Base-by-base conservation (phyloP, 1,140 invertebrate genomes). In the Cheumatopsyche charites region DNA sequence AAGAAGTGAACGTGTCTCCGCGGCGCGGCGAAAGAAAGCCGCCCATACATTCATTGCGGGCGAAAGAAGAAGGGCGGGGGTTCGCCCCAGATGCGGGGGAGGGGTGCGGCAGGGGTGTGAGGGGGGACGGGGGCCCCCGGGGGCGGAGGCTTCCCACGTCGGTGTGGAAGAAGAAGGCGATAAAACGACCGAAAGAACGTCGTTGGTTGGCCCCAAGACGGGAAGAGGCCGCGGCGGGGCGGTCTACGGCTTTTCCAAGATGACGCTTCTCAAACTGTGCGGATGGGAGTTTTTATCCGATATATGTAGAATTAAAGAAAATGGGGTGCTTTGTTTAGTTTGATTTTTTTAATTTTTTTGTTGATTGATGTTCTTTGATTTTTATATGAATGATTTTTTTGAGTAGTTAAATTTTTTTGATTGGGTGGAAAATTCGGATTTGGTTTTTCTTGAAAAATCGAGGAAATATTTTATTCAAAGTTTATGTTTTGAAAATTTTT, bases 151-250 rank as follows among this genome's bases (percentile, higher is more conserved):
- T 17, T 23, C 55, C 19, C 70, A 75, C 66, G 71, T 76, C 71
- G 49, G 67, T 76, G 73, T 73, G 75, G 70, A 74, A 74, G 75
- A 76, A 76, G 75, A 76, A 76, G 75, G 75, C 75, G 75, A 76
- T 76, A 76, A 76, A 76, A 76, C 75, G 75, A 76, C 75, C 75
- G 75, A 76, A 76, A 76, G 75, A 76, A 76, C 75, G 75, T 74
- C 73, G 70, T 76, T 74, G 75, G 75, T 76, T 76, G 75, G 75
- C 75, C 75, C 75, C 75, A 76, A 76, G 75, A 76, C 73, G 75
- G 52, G 71, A 52, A 70, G 74, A 66, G 74, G 75, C 29, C 61
- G 66, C 63, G 75, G 71, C 55, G 25, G 69, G 74, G 73, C 58
- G 73, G 70, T 58, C 70, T 67, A 71, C 70, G 62, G 74, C 74